Evolutionary conservation across 2,113 vertebrate genomes (phyloP).

Genomic region (Mesoclemmys tuberculata): DNA sequence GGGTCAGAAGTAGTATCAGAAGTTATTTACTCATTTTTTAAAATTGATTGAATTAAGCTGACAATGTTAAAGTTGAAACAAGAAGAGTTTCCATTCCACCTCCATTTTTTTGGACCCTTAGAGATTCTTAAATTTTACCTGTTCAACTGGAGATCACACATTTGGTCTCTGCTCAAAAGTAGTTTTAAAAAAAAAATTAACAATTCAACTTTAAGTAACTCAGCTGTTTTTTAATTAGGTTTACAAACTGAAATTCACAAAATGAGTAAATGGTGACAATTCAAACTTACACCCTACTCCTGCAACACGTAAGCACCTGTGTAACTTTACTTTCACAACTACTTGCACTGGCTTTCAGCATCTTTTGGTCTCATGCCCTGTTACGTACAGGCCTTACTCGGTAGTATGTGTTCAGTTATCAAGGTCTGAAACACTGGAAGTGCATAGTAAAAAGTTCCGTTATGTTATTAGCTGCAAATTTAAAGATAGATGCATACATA

Average conservation of each 20-base stretch:
- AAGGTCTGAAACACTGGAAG: background rate
- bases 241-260: background rate
- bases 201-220: background rate
- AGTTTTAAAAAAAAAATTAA: background rate
- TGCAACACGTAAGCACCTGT: background rate
- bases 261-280: background rate
- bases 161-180: background rate
- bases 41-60: background rate
- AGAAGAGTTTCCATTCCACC: background rate
- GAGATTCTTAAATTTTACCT: background rate
- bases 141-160: background rate
- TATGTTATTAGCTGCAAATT: background rate
- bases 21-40: rapidly evolving
- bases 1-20: background rate
- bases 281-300: background rate
- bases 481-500: background rate
- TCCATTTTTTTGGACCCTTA: background rate
- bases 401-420: background rate
- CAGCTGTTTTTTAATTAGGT: background rate
- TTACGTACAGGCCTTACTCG: background rate
- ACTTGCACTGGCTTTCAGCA: background rate
- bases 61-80: background rate
- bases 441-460: background rate
- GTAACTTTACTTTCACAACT: background rate
- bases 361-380: background rate